Conservation (phyloP, 2,113 vertebrate species). For the Erpornis zantholeuca region DNA sequence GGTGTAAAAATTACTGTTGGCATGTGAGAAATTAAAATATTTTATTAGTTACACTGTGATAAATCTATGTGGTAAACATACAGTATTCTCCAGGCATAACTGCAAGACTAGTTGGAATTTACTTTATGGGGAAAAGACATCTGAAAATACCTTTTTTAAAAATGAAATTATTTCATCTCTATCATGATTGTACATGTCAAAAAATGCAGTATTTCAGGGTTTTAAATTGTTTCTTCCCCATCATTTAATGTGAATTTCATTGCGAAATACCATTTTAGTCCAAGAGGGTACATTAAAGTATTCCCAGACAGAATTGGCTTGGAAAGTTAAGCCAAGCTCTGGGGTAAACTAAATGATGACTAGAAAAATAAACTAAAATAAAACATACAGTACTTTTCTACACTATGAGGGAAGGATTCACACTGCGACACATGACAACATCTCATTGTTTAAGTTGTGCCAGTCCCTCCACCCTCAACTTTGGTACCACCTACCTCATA, state of each 20-base stretch:
- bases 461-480: neutral
- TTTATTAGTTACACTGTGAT: neutral
- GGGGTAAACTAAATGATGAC: neutral
- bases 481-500: neutral
- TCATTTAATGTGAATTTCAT: neutral
- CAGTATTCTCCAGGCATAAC: neutral
- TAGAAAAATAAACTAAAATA: neutral
- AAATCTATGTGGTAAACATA: neutral
- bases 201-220: neutral
- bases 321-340: neutral
- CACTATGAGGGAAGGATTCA: neutral
- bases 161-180: neutral
- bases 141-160: neutral
- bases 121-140: neutral
- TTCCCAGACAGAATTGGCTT: neutral
- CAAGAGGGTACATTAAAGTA: neutral
- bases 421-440: neutral
- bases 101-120: neutral
- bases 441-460: neutral
- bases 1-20: neutral
- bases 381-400: neutral
- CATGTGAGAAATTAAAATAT: neutral
- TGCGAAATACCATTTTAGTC: neutral
- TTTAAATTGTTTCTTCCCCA: neutral
- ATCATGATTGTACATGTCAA: neutral